Evolutionary conservation across 2,113 vertebrate genomes (phyloP).

Genomic region (Syrrhaptes paradoxus): DNA sequence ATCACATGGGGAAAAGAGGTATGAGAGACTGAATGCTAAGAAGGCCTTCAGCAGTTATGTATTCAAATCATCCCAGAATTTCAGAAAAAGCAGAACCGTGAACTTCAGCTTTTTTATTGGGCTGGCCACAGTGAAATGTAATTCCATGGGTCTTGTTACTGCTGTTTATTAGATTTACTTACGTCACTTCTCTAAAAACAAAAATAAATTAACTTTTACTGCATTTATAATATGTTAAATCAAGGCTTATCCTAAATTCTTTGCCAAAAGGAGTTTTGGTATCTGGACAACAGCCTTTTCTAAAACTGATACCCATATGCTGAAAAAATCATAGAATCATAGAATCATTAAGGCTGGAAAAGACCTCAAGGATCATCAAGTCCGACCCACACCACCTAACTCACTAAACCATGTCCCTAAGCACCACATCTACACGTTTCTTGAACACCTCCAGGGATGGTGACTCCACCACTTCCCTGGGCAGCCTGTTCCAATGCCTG

Average conservation of each 20-base stretch:
- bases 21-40: not conserved
- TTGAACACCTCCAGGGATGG: no score
- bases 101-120: not conserved
- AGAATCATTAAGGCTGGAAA: no score
- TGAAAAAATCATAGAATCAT: not conserved
- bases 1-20: not conserved
- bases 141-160: not conserved
- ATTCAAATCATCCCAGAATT: not conserved
- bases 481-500: no score
- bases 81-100: not conserved
- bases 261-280: not conserved
- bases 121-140: not conserved
- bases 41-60: not conserved
- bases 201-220: not conserved
- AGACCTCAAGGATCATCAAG: no score
- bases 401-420: no score
- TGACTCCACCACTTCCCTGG: no score
- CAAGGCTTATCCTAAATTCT: not conserved
- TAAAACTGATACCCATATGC: not conserved
- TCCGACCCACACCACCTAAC: no score
- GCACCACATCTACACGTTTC: no score
- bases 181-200: not conserved
- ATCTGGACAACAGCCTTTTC: not conserved
- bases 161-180: not conserved
- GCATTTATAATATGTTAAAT: not conserved